Percentiles rank a stretch among this genome's conserved stretches.
Evolutionary conservation across 2,888 invertebrate species (phyloP).

Genomic region (Scaptomyza cyrtandrae): DNA sequence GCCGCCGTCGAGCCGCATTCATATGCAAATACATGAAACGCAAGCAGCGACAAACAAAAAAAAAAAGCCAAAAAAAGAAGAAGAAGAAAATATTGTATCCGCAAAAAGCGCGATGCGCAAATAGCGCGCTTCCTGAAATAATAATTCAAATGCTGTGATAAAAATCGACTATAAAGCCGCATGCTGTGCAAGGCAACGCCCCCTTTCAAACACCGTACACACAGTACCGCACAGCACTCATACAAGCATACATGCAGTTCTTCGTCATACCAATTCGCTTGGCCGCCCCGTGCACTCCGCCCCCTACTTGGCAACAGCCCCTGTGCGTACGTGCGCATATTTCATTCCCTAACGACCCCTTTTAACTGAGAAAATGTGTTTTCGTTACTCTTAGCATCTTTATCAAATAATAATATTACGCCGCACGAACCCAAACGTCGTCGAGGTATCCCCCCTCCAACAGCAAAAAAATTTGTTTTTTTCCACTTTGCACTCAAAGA

Average conservation of each 20-base stretch:
- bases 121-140: slow-evolving; percentile 84
- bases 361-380: slow-evolving; percentile 83
- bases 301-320: slow-evolving; percentile 49
- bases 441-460: slow-evolving; percentile 54
- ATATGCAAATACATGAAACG: slow-evolving; percentile 79
- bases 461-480: slow-evolving; percentile 59
- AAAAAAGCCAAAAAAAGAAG: slow-evolving; percentile 10
- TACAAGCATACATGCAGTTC: slow-evolving; percentile 56
- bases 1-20: slow-evolving; percentile 66
- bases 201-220: slow-evolving; percentile 32
- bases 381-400: slow-evolving; percentile 83
- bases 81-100: slow-evolving; percentile 60
- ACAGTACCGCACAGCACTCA: slow-evolving; percentile 16
- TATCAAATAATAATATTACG: slow-evolving; percentile 84
- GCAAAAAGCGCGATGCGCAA: slow-evolving; percentile 81
- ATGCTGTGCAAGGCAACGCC: slow-evolving; percentile 69
- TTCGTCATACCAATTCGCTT: slow-evolving; percentile 10
- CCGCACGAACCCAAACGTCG: slow-evolving; percentile 76
- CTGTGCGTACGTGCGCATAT: slow-evolving; percentile 83
- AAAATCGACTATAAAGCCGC: slow-evolving; percentile 79
- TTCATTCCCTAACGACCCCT: slow-evolving; percentile 83
- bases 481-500: slow-evolving; percentile 71
- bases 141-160: slow-evolving; percentile 83
- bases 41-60: slow-evolving; percentile 38
- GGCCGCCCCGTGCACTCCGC: slow-evolving; percentile 12